A percentile compares a stretch with the other conserved stretches of the same genome.
Conservation (phyloP, 2,888 invertebrate genomes). For the Spilosoma lubricipeda region DNA sequence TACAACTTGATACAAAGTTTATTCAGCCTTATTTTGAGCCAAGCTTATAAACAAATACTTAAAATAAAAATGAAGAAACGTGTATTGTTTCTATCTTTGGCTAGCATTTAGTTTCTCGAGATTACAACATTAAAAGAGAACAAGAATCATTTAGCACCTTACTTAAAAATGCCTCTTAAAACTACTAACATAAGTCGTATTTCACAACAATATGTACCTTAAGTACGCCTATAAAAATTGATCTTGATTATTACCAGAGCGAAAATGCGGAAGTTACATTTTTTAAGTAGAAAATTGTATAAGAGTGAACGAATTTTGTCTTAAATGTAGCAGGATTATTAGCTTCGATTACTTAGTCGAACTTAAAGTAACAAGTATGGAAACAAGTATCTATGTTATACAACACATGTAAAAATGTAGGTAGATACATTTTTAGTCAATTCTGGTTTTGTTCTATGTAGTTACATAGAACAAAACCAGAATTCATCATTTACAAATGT, state of each 20-base stretch:
- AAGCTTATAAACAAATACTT: constrained; percentile 26
- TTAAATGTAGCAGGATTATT: not conserved
- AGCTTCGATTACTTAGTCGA: not conserved
- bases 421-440: no score
- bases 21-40: constrained; percentile 37
- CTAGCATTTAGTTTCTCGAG: constrained; percentile 48
- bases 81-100: constrained; percentile 52
- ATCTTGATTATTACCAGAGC: constrained; percentile 42
- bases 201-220: constrained; percentile 26
- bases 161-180: constrained; percentile 20
- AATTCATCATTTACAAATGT: constrained; percentile 32
- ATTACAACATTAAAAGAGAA: constrained; percentile 35
- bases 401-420: constrained; percentile 12
- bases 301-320: constrained; percentile 23
- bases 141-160: constrained; percentile 36
- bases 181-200: constrained; percentile 37
- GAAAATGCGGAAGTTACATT: constrained; percentile 43
- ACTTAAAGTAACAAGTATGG: constrained; percentile 14
- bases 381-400: constrained; percentile 19
- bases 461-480: constrained; percentile 27
- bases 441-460: no score
- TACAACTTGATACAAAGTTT: constrained; percentile 18
- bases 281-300: constrained; percentile 26
- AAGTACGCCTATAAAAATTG: constrained; percentile 32
- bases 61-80: constrained; percentile 32